phyloP scores from a whole-genome alignment of 1,140 invertebrate species.

The Papilio polytes region DNA sequence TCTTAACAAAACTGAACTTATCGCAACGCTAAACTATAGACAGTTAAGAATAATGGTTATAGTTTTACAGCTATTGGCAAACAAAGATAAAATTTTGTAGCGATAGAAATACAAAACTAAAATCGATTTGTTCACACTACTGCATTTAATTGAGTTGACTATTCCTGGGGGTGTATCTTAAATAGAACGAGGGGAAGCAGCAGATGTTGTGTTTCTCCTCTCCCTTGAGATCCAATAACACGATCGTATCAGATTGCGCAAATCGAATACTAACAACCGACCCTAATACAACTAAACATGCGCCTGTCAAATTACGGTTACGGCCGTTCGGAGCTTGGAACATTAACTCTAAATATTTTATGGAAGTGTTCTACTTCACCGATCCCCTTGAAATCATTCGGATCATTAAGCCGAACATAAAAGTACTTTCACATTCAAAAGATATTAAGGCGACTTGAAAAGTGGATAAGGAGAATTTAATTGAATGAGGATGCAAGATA shows the following conservation, averaged over 20 bases:
- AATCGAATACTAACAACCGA: conserved; percentile 40
- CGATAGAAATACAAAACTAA: neutral
- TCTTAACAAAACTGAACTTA: neutral
- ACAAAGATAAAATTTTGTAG: neutral
- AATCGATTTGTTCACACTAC: neutral
- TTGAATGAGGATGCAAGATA: conserved; percentile 65
- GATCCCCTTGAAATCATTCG: conserved; percentile 31
- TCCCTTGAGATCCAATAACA: conserved; percentile 35
- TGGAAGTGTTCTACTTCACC: conserved; percentile 20
- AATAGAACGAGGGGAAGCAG: conserved; percentile 39
- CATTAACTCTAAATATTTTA: conserved; percentile 15
- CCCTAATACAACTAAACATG: neutral
- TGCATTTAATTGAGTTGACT: conserved; percentile 27
- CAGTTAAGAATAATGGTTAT: neutral
- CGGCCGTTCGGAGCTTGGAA: neutral
- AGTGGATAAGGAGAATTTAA: conserved; percentile 52
- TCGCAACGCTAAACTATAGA: neutral
- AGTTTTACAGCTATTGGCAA: neutral
- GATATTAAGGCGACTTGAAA: conserved; percentile 42
- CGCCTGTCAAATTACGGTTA: conserved; percentile 11
- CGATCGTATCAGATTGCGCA: conserved; percentile 45
- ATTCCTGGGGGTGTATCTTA: conserved; percentile 1
- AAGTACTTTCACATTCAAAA: conserved; percentile 44
- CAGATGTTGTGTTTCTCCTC: conserved; percentile 40
- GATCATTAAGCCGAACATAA: conserved; percentile 32